A percentile compares a stretch with the other conserved stretches of the same genome.
Evolutionary conservation across 1,140 invertebrate species (phyloP).

Genomic region (Eriocheir sinensis): DNA sequence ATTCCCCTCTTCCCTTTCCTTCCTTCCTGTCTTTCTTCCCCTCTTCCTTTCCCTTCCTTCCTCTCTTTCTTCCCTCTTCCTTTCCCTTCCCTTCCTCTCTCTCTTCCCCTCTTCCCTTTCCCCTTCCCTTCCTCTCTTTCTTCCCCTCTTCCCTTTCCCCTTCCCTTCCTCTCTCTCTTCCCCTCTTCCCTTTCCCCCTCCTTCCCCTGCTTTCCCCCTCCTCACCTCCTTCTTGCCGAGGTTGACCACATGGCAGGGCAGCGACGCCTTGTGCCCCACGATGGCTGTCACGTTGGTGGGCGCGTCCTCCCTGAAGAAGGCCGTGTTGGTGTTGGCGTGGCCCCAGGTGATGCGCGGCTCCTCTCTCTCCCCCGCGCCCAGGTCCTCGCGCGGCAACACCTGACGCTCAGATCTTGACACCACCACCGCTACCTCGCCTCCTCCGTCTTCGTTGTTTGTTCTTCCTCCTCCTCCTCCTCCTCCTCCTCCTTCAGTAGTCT

Average conservation of each 20-base stretch:
- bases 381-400: no score
- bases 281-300: slow-evolving; percentile 75
- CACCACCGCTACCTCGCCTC: no score
- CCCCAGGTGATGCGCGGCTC: slow-evolving; percentile 75
- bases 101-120: no score
- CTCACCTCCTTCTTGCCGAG: slow-evolving; percentile 75
- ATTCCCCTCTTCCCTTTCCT: not conserved
- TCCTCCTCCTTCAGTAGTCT: not conserved
- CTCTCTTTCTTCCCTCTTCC: not conserved
- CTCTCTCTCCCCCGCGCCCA: slow-evolving; percentile 16
- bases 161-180: no score
- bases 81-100: not conserved
- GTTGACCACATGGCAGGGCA: slow-evolving; percentile 76
- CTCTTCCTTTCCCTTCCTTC: not conserved
- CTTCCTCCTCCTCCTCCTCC: no score
- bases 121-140: no score
- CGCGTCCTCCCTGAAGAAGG: slow-evolving; percentile 69
- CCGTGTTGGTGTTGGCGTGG: slow-evolving; percentile 69
- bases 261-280: slow-evolving; percentile 71
- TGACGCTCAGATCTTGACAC: no score
- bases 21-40: no score
- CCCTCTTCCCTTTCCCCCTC: not conserved
- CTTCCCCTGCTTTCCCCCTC: not conserved
- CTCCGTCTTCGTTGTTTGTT: no score
- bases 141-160: no score